Conservation (phyloP, 2,888 invertebrate species). For the Ochropleura plecta region DNA sequence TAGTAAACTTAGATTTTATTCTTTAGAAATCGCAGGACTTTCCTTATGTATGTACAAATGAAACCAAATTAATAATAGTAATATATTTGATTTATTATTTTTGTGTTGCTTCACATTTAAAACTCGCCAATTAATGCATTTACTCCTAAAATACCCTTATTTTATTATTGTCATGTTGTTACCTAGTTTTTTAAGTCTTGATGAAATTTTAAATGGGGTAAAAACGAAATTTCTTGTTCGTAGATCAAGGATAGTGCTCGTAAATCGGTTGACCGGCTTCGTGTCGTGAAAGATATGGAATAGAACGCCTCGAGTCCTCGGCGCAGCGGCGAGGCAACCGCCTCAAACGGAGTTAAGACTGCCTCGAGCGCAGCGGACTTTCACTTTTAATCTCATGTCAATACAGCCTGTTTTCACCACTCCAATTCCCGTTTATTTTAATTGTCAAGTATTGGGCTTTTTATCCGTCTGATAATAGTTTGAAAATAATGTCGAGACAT, state of each 20-base stretch:
- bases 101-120: background rate
- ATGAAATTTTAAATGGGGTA: slow-evolving; percentile 32
- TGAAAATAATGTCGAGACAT: background rate
- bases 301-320: slow-evolving; percentile 40
- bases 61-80: slow-evolving; percentile 36
- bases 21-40: slow-evolving; percentile 25
- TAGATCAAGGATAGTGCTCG: slow-evolving; percentile 68
- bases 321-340: slow-evolving; percentile 55
- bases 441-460: background rate
- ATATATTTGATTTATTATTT: slow-evolving; percentile 1
- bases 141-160: slow-evolving; percentile 1
- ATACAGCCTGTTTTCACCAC: slow-evolving; percentile 30
- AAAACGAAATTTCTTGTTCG: slow-evolving; percentile 65
- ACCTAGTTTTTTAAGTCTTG: background rate
- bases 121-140: background rate
- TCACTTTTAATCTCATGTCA: background rate
- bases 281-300: slow-evolving; percentile 16
- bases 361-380: slow-evolving; percentile 63
- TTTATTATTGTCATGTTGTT: slow-evolving; percentile 2
- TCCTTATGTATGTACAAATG: slow-evolving; percentile 11
- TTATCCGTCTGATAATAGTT: background rate
- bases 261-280: slow-evolving; percentile 25
- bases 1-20: background rate
- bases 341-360: slow-evolving; percentile 49
- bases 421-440: no score